Base-by-base conservation (phyloP, 2,113 vertebrate genomes). In the Sylvilagus bachmani region DNA sequence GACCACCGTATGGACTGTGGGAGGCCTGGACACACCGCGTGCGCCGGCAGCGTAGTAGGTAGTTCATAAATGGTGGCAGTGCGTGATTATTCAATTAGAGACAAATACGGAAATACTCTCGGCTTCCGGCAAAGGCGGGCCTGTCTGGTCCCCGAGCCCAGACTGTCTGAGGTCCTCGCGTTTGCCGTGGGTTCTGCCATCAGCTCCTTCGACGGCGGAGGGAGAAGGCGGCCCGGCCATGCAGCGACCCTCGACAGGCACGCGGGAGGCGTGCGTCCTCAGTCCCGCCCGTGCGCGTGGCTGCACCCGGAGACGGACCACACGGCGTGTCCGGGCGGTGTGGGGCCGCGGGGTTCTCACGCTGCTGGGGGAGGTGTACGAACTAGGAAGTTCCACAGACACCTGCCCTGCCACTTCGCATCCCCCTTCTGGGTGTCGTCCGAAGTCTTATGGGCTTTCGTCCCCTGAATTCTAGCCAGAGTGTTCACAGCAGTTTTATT, bases 391-490 rank as follows among this genome's bases (percentile, higher is more conserved):
- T 58, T 17, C 14, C 55, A 58, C 55, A 58, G 6, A 58, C 55
- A 58, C 55, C 44, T 61, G 10, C 67, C 55, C 24, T 10, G 6
- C n/a, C 67, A 81, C 31, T 81, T 25, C 31, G n/a, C 29, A 51
- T 61, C 90, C 71, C 21, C 51, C 38, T 58, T 81, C 38, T 67
- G 13, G 66, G 36, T 69, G 17, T 49, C 58, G 64, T 8, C n/a
- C 17, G 55, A 36, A 69, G 71, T 93, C 80, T 13, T 27, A 25
- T 55, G 95, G 73, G 53, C 78, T 61, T 69, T 88, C 79, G 33
- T 67, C n/a, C 87, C 14, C 78, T 94, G 71, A 89, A 80, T 83
- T 86, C 44, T 69, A 77, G 49, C 24, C 36, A 55, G 36, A 90
- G 49, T 38, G 51, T 69, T 83, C 38, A 85, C 4, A 61, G 67